Evolutionary conservation across 2,797 vertebrate species (phyloP).

Genomic region (Eulemur coronatus): DNA sequence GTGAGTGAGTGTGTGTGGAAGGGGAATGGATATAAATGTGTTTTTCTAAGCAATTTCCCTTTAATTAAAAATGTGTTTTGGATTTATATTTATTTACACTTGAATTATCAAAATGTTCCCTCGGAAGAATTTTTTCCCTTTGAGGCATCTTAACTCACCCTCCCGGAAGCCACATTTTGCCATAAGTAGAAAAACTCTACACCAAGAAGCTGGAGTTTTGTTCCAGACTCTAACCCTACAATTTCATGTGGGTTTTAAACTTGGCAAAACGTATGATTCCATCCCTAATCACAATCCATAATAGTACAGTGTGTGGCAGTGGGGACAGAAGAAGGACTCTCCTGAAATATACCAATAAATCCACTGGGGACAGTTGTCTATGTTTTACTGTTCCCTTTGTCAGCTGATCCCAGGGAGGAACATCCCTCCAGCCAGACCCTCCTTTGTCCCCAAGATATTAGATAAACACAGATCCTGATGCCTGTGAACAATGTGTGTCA

Average conservation of each 20-base stretch:
- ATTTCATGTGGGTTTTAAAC: slow-evolving; percentile 79
- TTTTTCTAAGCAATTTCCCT: slow-evolving; percentile 75
- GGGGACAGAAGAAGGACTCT: slow-evolving; percentile 57
- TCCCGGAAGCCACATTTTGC: slow-evolving; percentile 80
- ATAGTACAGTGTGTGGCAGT: slow-evolving; percentile 68
- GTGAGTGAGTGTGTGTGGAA: background rate
- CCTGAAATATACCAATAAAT: slow-evolving; percentile 62
- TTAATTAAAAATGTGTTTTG: slow-evolving; percentile 78
- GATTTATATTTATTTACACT: slow-evolving; percentile 79
- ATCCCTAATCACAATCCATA: slow-evolving; percentile 76
- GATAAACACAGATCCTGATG: background rate
- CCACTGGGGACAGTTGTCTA: background rate
- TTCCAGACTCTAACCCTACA: slow-evolving; percentile 79
- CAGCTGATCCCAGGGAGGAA: background rate
- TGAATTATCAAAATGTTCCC: slow-evolving; percentile 78
- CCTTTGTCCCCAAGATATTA: background rate
- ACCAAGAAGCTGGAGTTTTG: slow-evolving; percentile 70
- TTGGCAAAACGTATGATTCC: slow-evolving; percentile 72
- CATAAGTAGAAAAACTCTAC: slow-evolving; percentile 81
- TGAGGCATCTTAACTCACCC: slow-evolving; percentile 75
- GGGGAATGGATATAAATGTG: slow-evolving; percentile 45
- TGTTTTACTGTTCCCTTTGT: background rate
- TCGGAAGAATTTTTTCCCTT: slow-evolving; percentile 76
- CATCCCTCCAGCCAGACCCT: background rate
- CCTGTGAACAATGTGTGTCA: background rate